These are phyloP conservation scores for Salmo trutta DNA, from an alignment of 2,797 vertebrate genomes.

Conservation along the genomic window DNA sequence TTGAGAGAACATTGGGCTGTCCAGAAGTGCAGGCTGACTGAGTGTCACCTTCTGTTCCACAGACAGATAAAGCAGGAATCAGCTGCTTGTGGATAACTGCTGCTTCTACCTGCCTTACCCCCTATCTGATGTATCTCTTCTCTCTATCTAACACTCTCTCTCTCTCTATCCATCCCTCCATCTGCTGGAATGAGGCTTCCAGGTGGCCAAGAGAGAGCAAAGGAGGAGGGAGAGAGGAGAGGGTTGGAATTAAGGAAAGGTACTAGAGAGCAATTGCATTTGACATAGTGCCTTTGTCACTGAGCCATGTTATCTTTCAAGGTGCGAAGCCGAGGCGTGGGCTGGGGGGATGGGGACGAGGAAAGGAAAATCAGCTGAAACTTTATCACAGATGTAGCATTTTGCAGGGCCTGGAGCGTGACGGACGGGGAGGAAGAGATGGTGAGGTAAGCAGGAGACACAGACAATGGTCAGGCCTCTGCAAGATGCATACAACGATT, in stretches of 20 bases:
- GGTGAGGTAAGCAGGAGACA: constrained; percentile 58
- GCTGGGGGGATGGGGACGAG: background rate
- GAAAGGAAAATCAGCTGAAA: constrained; percentile 36
- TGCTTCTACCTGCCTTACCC: background rate
- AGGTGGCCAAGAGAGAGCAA: background rate
- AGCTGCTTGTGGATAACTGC: constrained; percentile 4
- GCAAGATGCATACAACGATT: constrained; percentile 40
- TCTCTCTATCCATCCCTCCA: constrained; percentile 6
- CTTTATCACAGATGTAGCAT: constrained; percentile 60
- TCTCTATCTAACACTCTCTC: background rate
- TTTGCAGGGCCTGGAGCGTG: constrained; percentile 57
- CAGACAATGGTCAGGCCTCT: constrained; percentile 65
- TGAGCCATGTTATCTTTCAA: constrained; percentile 14
- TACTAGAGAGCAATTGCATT: background rate
- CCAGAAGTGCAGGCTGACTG: constrained; percentile 1
- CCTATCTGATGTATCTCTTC: constrained; percentile 18
- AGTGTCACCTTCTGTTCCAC: constrained; percentile 19
- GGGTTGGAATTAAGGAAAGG: background rate
- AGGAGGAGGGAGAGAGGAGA: background rate
- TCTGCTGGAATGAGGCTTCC: background rate
- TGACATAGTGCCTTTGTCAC: background rate
- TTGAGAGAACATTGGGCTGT: background rate
- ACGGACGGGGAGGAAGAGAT: constrained; percentile 55
- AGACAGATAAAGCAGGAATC: constrained; percentile 35
- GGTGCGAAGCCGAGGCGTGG: constrained; percentile 10